phyloP scores from a whole-genome alignment of 2,888 invertebrate genomes.

The Clivina fossor region DNA sequence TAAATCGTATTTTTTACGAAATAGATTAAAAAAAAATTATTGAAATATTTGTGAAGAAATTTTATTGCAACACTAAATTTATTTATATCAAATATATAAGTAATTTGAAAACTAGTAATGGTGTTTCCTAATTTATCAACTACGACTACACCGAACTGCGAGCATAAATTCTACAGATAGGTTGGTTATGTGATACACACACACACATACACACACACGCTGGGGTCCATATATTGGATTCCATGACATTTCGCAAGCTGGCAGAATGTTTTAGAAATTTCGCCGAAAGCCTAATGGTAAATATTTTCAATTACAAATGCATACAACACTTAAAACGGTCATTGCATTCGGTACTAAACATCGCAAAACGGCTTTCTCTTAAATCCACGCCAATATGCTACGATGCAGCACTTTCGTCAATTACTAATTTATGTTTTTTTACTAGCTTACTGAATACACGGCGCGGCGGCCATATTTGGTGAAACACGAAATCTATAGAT shows the following conservation, averaged over 20 bases:
- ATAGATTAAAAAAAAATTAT: no score
- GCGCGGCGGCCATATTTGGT: no score
- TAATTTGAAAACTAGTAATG: no score
- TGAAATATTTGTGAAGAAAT: no score
- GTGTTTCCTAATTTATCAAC: no score
- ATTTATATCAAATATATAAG: no score
- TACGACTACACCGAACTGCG: no score
- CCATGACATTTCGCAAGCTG: slow-evolving; percentile 26
- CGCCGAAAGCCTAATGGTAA: slow-evolving; percentile 33
- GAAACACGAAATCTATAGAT: no score
- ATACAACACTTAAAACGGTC: slow-evolving; percentile 6
- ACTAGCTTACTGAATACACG: no score
- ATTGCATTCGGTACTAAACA: slow-evolving; percentile 3
- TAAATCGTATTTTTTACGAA: no score
- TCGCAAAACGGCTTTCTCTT: slow-evolving; percentile 22
- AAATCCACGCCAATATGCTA: slow-evolving; percentile 23
- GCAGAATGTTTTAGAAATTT: slow-evolving; percentile 32
- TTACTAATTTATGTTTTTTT: slow-evolving; percentile 20
- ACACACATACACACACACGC: not conserved
- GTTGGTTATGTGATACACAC: not conserved
- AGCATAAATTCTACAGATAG: no score
- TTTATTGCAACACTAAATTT: no score
- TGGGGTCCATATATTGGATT: slow-evolving; percentile 12
- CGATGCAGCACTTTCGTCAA: slow-evolving; percentile 27
- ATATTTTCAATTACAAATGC: slow-evolving; percentile 26